phyloP scores from a whole-genome alignment of 2,113 vertebrate genomes.

The Dicentrarchus labrax region DNA sequence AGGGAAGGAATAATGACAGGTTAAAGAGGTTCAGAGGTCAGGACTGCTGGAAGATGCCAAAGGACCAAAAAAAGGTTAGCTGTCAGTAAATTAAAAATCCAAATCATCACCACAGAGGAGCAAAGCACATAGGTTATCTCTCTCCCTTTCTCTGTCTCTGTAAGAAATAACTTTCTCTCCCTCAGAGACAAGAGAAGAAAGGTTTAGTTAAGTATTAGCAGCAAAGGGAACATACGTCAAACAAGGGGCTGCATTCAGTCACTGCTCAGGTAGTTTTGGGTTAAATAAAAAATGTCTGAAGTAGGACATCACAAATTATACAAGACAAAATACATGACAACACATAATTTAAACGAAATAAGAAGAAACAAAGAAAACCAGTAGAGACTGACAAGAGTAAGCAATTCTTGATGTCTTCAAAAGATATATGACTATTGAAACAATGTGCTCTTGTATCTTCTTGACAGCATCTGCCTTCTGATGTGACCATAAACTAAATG shows the following conservation, averaged over 20 bases:
- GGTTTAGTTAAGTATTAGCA: constrained; percentile 66
- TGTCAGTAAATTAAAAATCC: constrained; percentile 60
- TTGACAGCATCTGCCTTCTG: constrained; percentile 15
- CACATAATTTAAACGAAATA: constrained; percentile 29
- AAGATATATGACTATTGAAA: constrained; percentile 19
- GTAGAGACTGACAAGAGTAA: constrained; percentile 1
- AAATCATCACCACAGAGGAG: constrained; percentile 65
- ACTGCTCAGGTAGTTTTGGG: constrained; percentile 42
- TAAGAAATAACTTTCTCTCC: constrained; percentile 55
- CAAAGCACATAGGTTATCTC: constrained; percentile 49
- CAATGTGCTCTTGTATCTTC: constrained; percentile 22
- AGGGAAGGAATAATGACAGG: constrained; percentile 84
- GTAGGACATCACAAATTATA: constrained; percentile 48
- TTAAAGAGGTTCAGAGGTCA: constrained; percentile 83
- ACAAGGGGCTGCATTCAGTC: constrained; percentile 70
- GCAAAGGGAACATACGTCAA: constrained; percentile 60
- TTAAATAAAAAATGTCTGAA: constrained; percentile 37
- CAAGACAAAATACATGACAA: constrained; percentile 47
- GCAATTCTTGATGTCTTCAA: not conserved
- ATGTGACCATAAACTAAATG: constrained; percentile 16
- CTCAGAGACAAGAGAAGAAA: constrained; percentile 55
- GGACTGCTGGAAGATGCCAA: constrained; percentile 70
- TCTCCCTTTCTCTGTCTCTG: constrained; percentile 35
- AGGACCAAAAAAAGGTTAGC: constrained; percentile 66
- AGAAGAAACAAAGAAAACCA: constrained; percentile 20